Percentiles rank a stretch among this genome's conserved stretches.
These are phyloP conservation scores for Chitala chitala DNA, from an alignment of 2,113 vertebrate species.

Conservation along the genomic window DNA sequence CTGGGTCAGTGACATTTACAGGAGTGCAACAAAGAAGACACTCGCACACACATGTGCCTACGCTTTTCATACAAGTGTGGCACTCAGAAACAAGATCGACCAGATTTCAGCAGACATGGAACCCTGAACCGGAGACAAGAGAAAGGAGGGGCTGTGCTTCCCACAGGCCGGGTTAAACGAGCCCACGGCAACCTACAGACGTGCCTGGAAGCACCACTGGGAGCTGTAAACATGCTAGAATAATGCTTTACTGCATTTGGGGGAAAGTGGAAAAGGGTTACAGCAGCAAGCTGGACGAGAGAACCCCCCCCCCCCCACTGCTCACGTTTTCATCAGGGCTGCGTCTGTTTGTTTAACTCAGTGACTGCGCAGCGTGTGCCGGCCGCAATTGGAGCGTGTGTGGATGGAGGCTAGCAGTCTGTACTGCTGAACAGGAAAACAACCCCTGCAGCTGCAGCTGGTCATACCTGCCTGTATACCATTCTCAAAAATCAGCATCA, in stretches of 20 bases:
- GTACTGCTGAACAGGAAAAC: not conserved
- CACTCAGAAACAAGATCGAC: conserved; percentile 48
- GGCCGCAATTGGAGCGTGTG: conserved; percentile 34
- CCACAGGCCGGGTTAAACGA: not conserved
- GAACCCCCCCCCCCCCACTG: conserved; percentile 39
- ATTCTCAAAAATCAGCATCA: conserved; percentile 23
- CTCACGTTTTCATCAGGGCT: conserved; percentile 54
- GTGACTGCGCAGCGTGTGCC: conserved; percentile 55
- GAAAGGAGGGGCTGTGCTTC: not conserved
- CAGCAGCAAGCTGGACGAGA: too few species aligned
- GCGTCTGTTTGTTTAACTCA: conserved; percentile 63
- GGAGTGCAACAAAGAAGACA: conserved; percentile 28
- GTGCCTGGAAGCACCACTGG: not conserved
- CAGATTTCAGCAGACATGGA: conserved; percentile 31
- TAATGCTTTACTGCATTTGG: not conserved
- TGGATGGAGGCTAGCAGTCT: conserved; percentile 40
- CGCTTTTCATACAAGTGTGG: not conserved
- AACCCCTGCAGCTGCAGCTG: conserved; percentile 32
- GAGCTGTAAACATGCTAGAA: not conserved
- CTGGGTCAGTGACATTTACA: conserved; percentile 34
- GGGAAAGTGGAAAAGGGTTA: conserved; percentile 47
- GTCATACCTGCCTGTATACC: conserved; percentile 44
- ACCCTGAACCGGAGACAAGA: not conserved
- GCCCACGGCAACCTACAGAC: not conserved
- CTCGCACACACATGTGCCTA: conserved; percentile 35